Base-by-base conservation (phyloP, 2,113 vertebrate species). In the Siniperca knerii region DNA sequence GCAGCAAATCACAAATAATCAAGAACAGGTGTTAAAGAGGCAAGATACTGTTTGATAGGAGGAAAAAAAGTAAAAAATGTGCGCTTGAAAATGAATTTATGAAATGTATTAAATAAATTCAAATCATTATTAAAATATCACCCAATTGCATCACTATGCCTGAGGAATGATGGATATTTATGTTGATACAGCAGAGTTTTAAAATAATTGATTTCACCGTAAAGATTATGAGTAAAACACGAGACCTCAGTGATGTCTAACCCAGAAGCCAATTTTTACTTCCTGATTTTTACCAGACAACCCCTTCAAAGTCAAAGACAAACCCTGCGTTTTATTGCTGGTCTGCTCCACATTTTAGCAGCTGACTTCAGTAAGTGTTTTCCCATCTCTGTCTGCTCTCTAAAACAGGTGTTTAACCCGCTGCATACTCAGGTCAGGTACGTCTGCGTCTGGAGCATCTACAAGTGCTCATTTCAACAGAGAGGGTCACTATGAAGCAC, bases 351-450 rank as follows among this genome's bases (percentile, higher is more conserved):
- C 46, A 48, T 50, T 82, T 72, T 10, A 86, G 69, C 84, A 90
- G 87, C 82, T 90, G 87, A 82, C 55, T 79, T 35, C 62, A 20
- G 20, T 81, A 88, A 92, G 85, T 84, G 84, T 70, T 89, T 90
- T 82, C 25, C 82, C 90, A 75, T 87, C 57, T 69, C 72, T 8
- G 77, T 84, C 65, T 66, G 55, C 75, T 81, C 46, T 62, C 55
- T 57, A 5, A 69, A 77, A 29, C 92, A 91, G 89, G 90, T 92
- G 91, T 83, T 54, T 69, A 80, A 81, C 79, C 64, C 3, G 60
- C 71, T 62, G 64, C 50, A 58, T 2, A 15, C 55, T 70, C 0
- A 50, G 82, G 72, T 91, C 82, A 65, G 52, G 37, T 21, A 7
- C 0, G 13, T 67, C 44, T 20, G 4, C 8, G 16, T 61, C 75